Percentiles rank a stretch among this genome's conserved stretches.
These are phyloP conservation scores for Trichomalopsis sarcophagae DNA, from an alignment of 1,140 invertebrate species.

Conservation along the genomic window DNA sequence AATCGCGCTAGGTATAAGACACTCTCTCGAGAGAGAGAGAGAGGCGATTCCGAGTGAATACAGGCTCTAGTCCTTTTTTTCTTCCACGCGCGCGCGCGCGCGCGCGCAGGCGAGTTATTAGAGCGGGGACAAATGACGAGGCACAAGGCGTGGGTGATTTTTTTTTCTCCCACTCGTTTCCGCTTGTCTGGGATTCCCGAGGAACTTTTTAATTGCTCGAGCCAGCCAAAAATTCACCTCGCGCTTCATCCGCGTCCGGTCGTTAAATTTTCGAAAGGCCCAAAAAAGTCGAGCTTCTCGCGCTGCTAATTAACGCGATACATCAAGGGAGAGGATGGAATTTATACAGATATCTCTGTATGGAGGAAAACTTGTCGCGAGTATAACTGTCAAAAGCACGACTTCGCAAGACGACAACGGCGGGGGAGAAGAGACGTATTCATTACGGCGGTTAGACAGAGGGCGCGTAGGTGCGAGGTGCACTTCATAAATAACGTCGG, in stretches of 20 bases:
- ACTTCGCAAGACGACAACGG: not conserved
- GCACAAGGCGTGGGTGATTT: not conserved
- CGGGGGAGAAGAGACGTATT: constrained; percentile 7
- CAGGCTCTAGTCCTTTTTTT: not conserved
- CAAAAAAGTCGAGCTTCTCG: too few relatives aligned
- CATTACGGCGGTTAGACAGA: constrained; percentile 5
- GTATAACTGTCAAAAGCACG: not conserved
- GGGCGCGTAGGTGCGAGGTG: not conserved
- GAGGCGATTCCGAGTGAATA: not conserved
- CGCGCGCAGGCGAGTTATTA: not conserved
- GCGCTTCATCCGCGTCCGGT: not conserved
- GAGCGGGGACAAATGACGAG: not conserved
- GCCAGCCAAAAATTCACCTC: not conserved
- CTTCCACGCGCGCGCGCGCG: too few relatives aligned
- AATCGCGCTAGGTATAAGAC: not conserved
- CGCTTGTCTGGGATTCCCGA: not conserved
- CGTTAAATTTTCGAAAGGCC: too few relatives aligned
- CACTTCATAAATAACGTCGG: constrained; percentile 9
- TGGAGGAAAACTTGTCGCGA: not conserved
- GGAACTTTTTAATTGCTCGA: not conserved
- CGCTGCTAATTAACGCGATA: not conserved
- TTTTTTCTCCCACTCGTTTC: not conserved
- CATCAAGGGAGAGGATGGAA: not conserved
- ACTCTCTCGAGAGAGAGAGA: too few relatives aligned
- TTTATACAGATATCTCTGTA: not conserved